Conservation (phyloP, 2,888 invertebrate genomes). For the Microdon myrmicae region DNA sequence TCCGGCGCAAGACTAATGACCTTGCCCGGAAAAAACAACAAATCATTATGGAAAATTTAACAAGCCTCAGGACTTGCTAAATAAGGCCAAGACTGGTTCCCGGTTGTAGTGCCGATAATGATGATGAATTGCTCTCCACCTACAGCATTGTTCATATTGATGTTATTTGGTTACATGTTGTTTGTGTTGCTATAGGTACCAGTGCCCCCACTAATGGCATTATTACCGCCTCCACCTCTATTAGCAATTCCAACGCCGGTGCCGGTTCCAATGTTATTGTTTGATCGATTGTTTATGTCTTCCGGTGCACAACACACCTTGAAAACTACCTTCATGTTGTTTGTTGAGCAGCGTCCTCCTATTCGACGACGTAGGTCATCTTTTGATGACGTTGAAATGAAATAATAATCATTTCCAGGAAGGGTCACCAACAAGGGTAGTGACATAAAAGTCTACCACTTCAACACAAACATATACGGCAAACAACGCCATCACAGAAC, state of each 20-base stretch:
- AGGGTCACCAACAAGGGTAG: slow-evolving; percentile 94
- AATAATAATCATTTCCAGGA: slow-evolving; percentile 94
- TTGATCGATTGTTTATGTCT: slow-evolving; percentile 69
- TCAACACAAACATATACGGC: no score
- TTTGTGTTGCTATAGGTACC: slow-evolving; percentile 43
- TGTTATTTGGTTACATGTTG: slow-evolving; percentile 58
- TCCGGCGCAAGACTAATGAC: no score
- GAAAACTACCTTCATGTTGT: slow-evolving; percentile 96
- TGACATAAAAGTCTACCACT: no score
- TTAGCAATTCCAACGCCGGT: slow-evolving; percentile 56
- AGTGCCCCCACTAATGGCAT: slow-evolving; percentile 34
- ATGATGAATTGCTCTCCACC: no score
- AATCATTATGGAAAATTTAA: no score
- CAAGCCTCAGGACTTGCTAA: no score
- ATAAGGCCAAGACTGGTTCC: no score
- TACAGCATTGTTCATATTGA: slow-evolving; percentile 59
- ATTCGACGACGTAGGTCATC: slow-evolving; percentile 91
- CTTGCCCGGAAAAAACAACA: no score
- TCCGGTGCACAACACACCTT: slow-evolving; percentile 90
- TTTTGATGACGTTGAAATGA: slow-evolving; percentile 91
- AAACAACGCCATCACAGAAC: no score
- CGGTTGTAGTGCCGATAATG: no score
- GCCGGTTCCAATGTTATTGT: slow-evolving; percentile 62
- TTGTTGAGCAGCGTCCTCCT: slow-evolving; percentile 89
- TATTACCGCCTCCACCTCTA: slow-evolving; percentile 42